Conservation (phyloP, 2,113 vertebrate genomes). For the Donacobius atricapilla region DNA sequence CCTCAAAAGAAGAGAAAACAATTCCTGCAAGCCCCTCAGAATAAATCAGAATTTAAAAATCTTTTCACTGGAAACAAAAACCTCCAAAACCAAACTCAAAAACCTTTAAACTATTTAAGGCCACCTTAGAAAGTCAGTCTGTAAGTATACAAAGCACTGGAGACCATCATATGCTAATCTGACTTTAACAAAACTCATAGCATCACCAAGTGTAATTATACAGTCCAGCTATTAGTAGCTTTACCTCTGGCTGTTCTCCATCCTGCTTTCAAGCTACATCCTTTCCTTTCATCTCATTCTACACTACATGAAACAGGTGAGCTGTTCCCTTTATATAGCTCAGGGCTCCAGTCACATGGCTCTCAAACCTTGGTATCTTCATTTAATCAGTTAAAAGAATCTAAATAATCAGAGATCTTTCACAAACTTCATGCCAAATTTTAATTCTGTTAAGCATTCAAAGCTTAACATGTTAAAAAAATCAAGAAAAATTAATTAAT, state of each 20-base stretch:
- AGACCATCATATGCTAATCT: conserved; percentile 55
- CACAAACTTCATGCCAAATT: conserved; percentile 40
- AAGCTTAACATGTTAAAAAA: conserved; percentile 31
- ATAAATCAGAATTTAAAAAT: background rate
- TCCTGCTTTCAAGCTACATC: conserved; percentile 46
- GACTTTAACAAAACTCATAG: conserved; percentile 62
- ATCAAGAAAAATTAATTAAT: conserved; percentile 11
- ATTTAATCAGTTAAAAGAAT: conserved; percentile 62
- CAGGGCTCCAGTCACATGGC: conserved; percentile 35
- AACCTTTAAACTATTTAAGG: background rate
- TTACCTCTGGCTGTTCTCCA: conserved; percentile 65
- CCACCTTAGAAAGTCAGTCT: background rate
- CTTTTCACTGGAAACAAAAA: background rate
- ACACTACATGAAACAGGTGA: conserved; percentile 62
- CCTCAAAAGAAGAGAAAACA: background rate
- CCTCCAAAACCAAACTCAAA: background rate
- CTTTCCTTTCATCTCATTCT: conserved; percentile 54
- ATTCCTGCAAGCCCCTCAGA: background rate
- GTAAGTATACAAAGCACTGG: conserved; percentile 7
- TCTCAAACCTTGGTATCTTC: conserved; percentile 43
- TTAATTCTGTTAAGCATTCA: conserved; percentile 45
- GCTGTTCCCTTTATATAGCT: conserved; percentile 46
- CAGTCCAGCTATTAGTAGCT: conserved; percentile 69
- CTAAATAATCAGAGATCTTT: conserved; percentile 57
- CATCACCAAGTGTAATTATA: conserved; percentile 64